phyloP scores from a whole-genome alignment of 2,888 invertebrate species.

The Stenodera caucasica region DNA sequence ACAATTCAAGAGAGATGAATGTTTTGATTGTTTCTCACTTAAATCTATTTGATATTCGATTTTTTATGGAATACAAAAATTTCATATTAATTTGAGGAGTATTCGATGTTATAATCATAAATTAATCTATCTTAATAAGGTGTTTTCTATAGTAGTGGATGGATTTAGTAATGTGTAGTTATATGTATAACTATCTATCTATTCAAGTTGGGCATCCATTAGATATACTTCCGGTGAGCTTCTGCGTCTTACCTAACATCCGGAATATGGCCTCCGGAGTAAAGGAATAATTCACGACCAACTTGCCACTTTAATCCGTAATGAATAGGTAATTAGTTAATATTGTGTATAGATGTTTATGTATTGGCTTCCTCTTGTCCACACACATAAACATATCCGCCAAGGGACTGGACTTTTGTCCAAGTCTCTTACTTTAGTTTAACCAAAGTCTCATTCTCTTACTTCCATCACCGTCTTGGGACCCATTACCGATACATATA shows the following conservation, averaged over 20 bases:
- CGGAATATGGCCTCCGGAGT: conserved; percentile 53
- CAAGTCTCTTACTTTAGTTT: conserved; percentile 33
- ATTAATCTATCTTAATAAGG: conserved; percentile 56
- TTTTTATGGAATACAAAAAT: no score
- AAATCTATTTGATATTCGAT: no score
- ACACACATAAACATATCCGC: conserved; percentile 38
- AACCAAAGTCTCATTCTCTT: conserved; percentile 3
- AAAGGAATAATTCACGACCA: conserved; percentile 56
- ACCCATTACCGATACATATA: conserved; percentile 47
- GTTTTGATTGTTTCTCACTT: no score
- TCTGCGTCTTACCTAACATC: conserved; percentile 56
- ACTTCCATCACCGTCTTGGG: conserved; percentile 48
- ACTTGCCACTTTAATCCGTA: conserved; percentile 59
- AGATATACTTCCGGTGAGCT: conserved; percentile 52
- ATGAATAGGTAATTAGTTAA: conserved; percentile 59
- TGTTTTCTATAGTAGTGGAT: conserved; percentile 22
- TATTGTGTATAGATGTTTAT: conserved; percentile 45
- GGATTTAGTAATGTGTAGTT: conserved; percentile 32
- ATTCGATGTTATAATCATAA: conserved; percentile 25
- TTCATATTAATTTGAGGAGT: conserved; percentile 12
- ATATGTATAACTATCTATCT: conserved; percentile 15
- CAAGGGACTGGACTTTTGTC: conserved; percentile 37
- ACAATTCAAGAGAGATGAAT: conserved; percentile 1
- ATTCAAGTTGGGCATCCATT: conserved; percentile 47
- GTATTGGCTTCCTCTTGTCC: conserved; percentile 54